A percentile compares a stretch with the other conserved stretches of the same genome.
Conservation (phyloP, 2,113 vertebrate species). For the Seriola dumerili region DNA sequence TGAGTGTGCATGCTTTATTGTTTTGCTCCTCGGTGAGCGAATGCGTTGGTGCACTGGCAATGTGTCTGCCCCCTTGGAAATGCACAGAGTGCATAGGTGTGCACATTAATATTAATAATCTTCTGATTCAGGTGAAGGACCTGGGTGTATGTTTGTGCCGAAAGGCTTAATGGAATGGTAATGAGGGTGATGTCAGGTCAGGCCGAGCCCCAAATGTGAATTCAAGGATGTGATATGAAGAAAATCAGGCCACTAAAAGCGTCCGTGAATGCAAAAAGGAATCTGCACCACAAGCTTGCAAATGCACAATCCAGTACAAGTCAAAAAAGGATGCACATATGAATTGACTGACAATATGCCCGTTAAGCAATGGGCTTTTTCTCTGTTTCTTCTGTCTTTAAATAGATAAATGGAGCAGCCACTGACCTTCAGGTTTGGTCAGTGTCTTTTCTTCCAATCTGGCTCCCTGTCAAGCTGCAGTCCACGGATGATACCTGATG, state of each 20-base stretch:
- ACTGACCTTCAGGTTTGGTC: conserved; percentile 27
- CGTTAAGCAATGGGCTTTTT: neutral
- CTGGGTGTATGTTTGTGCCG: conserved; percentile 17
- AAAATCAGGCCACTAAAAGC: conserved; percentile 27
- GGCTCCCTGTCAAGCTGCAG: conserved; percentile 24
- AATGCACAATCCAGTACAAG: neutral
- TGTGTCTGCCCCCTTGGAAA: conserved; percentile 16
- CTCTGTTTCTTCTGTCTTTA: neutral
- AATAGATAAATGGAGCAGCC: neutral
- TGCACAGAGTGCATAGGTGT: conserved; percentile 18
- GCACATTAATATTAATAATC: conserved; percentile 65
- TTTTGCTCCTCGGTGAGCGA: neutral
- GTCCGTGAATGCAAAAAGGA: neutral
- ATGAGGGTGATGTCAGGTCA: conserved; percentile 59
- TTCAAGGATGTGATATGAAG: conserved; percentile 27
- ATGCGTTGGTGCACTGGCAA: neutral
- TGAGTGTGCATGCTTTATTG: neutral
- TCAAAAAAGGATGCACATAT: neutral
- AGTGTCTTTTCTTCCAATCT: neutral
- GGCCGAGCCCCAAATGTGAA: neutral
- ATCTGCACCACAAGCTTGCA: neutral
- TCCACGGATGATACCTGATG: conserved; percentile 30
- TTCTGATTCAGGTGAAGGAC: conserved; percentile 50
- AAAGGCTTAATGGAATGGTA: conserved; percentile 51
- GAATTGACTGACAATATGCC: neutral